Evolutionary conservation across 2,113 vertebrate genomes (phyloP), one percentile per base, ranked within the genome.

Genomic region (Motacilla tschutschensis): DNA sequence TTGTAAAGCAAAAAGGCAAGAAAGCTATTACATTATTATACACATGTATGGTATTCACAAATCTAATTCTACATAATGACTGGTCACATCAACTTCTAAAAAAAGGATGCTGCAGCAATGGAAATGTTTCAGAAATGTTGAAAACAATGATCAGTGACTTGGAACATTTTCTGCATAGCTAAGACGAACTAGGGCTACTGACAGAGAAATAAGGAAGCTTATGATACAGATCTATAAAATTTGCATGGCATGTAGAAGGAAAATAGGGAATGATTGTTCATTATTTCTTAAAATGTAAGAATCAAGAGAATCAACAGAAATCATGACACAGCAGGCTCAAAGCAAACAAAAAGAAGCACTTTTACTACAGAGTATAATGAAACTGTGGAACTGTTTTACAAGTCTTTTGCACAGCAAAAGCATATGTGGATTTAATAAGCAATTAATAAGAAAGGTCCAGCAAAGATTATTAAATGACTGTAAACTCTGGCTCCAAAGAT

Each of bases 401-500:
- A 55, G 57, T 71, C 57, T 78, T 84, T 82, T 24, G 48, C 62
- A 59, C 7, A 87, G 86, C 59, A 80, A 59, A 83, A 78, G 73
- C 73, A 69, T 10, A 57, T 1, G 1, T 41, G 46, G 65, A 92
- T 92, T 91, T 59, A 71, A 71, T 11, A 85, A 51, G 44, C 53
- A 85, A 77, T 63, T 63, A 63, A 83, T 67, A 44, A 80, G 64
- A 91, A 70, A 79, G 53, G 76, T 69, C 83, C 76, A 87, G 64
- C 46, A 70, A 77, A 54, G 55, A 83, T 81, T 36, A 87, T 81
- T 67, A 9, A 75, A 19, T 17, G 62, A 87, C 43, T 70, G 33
- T 66, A 84, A 89, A 70, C 57, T 89, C 79, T 78, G 73, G 48
- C 60, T 93, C 69, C 80, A 43, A 66, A 80, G 60, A 74, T 43